Percentiles rank a stretch among this genome's conserved stretches.
phyloP scores from a whole-genome alignment of 2,888 invertebrate genomes.

The Tachina grossa region DNA sequence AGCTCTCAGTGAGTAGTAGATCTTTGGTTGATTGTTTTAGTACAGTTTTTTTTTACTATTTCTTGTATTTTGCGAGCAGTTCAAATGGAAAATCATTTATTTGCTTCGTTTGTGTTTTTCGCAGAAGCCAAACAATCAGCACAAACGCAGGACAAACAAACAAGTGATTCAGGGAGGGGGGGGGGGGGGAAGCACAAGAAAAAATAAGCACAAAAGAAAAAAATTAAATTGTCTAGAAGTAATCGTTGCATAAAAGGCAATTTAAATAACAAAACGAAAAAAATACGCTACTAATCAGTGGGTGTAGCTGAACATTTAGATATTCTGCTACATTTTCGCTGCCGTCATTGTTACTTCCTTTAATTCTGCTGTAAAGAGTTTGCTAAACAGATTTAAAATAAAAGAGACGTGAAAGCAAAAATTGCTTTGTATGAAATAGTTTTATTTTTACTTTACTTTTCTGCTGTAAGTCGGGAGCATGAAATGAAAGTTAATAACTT shows the following conservation, averaged over 20 bases:
- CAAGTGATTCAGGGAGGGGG: conserved; percentile 4
- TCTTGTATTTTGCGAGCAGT: conserved; percentile 44
- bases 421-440: background rate
- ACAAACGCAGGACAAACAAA: conserved; percentile 32
- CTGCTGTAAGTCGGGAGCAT: background rate
- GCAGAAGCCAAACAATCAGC: conserved; percentile 18
- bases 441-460: conserved; percentile 4
- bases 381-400: background rate
- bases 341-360: background rate
- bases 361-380: conserved; percentile 5
- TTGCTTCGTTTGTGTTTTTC: conserved; percentile 59
- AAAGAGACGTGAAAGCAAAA: background rate
- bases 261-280: conserved; percentile 47
- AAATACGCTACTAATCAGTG: conserved; percentile 56
- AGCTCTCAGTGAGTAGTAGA: conserved; percentile 34
- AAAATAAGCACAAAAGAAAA: background rate
- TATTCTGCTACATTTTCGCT: background rate
- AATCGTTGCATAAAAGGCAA: conserved; percentile 67
- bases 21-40: conserved; percentile 21
- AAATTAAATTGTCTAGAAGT: conserved; percentile 65
- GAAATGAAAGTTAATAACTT: conserved; percentile 53
- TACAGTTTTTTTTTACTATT: conserved; percentile 24
- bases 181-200: background rate
- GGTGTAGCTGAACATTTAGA: conserved; percentile 28
- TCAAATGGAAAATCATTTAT: conserved; percentile 67